These are phyloP conservation scores for Rostratula benghalensis DNA, from an alignment of 2,113 vertebrate genomes.

Conservation along the genomic window DNA sequence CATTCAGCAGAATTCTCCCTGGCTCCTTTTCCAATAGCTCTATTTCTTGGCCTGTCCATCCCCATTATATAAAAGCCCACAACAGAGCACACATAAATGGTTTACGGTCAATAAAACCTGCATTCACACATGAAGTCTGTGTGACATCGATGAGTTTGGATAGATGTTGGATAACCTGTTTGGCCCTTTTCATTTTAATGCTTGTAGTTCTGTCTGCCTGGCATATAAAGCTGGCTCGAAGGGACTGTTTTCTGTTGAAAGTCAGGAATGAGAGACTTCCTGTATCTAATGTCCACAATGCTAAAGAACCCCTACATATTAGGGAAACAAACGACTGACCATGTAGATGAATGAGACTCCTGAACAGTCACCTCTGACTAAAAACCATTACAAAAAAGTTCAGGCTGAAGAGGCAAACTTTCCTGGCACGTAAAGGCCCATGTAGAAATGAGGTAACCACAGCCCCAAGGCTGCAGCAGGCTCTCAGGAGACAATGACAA, in stretches of 20 bases:
- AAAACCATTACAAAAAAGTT: background rate
- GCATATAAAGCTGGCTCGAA: background rate
- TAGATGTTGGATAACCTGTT: background rate
- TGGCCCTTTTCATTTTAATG: background rate
- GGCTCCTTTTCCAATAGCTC: background rate
- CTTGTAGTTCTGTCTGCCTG: background rate
- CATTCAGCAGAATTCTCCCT: background rate
- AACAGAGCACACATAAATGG: background rate
- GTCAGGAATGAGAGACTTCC: background rate
- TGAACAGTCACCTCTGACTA: background rate
- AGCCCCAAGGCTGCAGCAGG: background rate
- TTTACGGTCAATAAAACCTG: background rate
- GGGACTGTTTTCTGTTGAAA: background rate
- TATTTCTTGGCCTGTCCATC: background rate
- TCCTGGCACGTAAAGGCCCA: background rate
- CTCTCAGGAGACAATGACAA: background rate
- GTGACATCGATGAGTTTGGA: background rate
- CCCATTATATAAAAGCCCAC: background rate
- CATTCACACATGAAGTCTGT: background rate
- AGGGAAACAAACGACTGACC: background rate
- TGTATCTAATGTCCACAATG: background rate
- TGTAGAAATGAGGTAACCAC: background rate
- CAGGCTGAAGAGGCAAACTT: background rate
- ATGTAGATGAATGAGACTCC: background rate
- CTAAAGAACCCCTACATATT: background rate